These are phyloP conservation scores for Petromus typicus DNA, from an alignment of 2,113 vertebrate genomes.

Conservation along the genomic window DNA sequence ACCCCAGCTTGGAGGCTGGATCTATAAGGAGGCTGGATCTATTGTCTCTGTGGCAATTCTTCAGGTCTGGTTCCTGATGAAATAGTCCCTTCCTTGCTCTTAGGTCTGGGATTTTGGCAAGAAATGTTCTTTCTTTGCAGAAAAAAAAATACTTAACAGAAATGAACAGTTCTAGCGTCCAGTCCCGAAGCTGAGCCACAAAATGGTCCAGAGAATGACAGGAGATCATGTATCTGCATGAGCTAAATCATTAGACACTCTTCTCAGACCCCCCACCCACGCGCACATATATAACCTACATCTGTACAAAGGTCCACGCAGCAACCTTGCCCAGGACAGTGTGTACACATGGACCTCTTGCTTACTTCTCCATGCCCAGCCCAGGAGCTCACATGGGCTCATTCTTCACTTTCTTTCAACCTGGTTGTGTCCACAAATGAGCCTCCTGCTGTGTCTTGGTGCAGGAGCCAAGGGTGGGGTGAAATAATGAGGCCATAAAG, in stretches of 20 bases:
- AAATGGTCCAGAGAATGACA: not conserved
- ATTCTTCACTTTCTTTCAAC: slow-evolving; percentile 23
- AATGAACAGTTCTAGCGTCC: not conserved
- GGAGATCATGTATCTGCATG: rapidly evolving
- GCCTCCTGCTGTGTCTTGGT: slow-evolving; percentile 2
- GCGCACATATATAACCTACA: rapidly evolving
- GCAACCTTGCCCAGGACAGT: not conserved
- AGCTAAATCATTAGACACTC: not conserved
- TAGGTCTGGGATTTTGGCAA: not conserved
- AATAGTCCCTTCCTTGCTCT: not conserved
- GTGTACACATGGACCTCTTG: not conserved
- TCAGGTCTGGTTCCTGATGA: not conserved
- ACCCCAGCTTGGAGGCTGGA: not conserved
- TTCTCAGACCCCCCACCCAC: no score
- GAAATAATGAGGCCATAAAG: slow-evolving; percentile 24
- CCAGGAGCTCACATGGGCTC: not conserved
- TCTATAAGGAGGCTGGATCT: rapidly evolving
- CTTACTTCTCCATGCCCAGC: slow-evolving; percentile 17
- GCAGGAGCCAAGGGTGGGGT: not conserved
- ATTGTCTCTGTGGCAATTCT: not conserved
- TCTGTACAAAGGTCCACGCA: not conserved
- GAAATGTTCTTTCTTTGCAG: not conserved
- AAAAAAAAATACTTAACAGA: not conserved
- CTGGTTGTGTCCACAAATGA: slow-evolving; percentile 51
- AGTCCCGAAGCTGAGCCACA: not conserved